Evolutionary conservation across 2,797 vertebrate genomes (phyloP).

Genomic region (Amniataba percoides): DNA sequence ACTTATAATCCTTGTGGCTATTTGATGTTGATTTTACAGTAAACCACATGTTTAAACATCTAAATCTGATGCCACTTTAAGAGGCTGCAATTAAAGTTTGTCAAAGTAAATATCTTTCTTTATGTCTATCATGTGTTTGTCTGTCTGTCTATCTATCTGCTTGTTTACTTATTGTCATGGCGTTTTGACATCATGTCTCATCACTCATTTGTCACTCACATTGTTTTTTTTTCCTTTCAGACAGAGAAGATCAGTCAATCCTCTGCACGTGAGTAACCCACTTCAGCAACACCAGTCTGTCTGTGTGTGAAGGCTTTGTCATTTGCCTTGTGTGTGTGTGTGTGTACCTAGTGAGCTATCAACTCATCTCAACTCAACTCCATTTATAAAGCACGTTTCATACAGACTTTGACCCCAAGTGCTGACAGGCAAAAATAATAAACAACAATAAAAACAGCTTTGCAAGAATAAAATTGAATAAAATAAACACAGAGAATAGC

Average conservation of each 20-base stretch:
- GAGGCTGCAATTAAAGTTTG: not conserved
- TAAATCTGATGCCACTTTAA: not conserved
- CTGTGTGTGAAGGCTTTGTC: conserved; percentile 38
- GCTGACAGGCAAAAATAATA: no score
- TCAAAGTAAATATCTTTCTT: not conserved
- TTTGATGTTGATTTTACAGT: conserved; percentile 1
- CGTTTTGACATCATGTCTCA: not conserved
- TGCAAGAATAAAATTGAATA: no score
- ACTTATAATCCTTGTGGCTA: not conserved
- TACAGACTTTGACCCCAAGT: no score
- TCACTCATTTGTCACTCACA: conserved; percentile 10
- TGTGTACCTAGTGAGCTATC: not conserved
- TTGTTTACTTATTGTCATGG: not conserved
- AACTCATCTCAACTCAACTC: not conserved
- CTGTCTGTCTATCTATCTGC: not conserved
- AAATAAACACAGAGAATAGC: no score
- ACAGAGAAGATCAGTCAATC: conserved; percentile 94
- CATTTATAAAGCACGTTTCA: no score
- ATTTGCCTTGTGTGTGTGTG: conserved; percentile 9
- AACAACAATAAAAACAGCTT: no score
- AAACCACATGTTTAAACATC: not conserved
- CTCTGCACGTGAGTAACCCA: conserved; percentile 94
- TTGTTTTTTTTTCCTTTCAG: conserved; percentile 77
- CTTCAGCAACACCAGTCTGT: conserved; percentile 14
- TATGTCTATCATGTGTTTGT: not conserved